Conservation (phyloP, 2,797 vertebrate species). For the Lophura swinhoii region DNA sequence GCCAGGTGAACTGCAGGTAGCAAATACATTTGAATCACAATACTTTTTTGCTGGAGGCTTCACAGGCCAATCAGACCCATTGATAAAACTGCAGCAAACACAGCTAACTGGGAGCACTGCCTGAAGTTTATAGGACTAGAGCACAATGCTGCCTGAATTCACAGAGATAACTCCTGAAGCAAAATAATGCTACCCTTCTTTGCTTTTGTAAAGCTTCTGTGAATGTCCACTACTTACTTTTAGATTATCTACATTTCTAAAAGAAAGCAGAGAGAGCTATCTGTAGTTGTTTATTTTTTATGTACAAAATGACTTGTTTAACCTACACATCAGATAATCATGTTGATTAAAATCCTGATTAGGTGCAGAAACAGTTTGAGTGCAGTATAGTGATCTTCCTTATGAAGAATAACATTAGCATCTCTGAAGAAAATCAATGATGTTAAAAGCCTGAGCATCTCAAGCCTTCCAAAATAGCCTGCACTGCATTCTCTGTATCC, state of each 20-base stretch:
- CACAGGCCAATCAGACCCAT: neutral
- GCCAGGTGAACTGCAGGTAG: neutral
- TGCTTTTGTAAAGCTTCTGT: neutral
- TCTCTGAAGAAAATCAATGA: neutral
- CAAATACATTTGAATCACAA: neutral
- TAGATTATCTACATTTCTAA: neutral
- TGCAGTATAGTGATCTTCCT: neutral
- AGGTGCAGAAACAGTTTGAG: neutral
- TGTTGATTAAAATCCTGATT: neutral
- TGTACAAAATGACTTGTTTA: neutral
- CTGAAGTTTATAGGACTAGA: neutral
- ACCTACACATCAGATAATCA: neutral
- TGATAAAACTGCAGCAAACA: neutral
- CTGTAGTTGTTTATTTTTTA: neutral
- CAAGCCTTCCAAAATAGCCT: neutral
- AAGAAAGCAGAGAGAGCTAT: neutral
- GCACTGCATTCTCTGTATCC: neutral
- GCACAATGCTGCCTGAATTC: neutral
- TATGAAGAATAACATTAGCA: conserved; percentile 9
- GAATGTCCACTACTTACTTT: neutral
- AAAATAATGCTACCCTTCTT: neutral
- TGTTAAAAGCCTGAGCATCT: conserved; percentile 1
- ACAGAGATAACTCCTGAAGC: neutral
- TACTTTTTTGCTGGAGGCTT: neutral
- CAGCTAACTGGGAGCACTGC: neutral